These are phyloP conservation scores for Drosophila aldrichi DNA, from an alignment of 2,888 invertebrate species.

Conservation along the genomic window DNA sequence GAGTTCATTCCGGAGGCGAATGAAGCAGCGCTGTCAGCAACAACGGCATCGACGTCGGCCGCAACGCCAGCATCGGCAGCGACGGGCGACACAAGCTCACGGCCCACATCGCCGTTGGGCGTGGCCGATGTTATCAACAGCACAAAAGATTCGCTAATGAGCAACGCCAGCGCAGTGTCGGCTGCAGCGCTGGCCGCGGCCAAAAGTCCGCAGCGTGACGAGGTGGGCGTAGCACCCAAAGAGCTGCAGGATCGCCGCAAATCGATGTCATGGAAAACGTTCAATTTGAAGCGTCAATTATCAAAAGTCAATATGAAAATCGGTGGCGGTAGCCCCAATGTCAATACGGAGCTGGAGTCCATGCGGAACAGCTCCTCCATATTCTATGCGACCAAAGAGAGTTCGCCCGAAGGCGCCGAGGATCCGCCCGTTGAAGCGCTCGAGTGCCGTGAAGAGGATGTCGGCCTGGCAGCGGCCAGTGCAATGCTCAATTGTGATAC, in stretches of 20 bases:
- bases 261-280: conserved; percentile 91
- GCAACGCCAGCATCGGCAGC: conserved; percentile 36
- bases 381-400: conserved; percentile 80
- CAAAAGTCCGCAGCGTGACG: conserved; percentile 77
- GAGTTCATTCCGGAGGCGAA: conserved; percentile 79
- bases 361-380: conserved; percentile 85
- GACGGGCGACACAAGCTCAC: conserved; percentile 77
- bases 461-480: conserved; percentile 53
- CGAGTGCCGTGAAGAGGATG: conserved; percentile 66
- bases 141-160: conserved; percentile 82
- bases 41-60: conserved; percentile 41
- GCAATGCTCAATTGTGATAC: conserved; percentile 63
- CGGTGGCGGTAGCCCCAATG: conserved; percentile 70
- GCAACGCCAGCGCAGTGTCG: conserved; percentile 52
- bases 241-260: conserved; percentile 87
- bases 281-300: conserved; percentile 92
- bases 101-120: conserved; percentile 85
- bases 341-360: conserved; percentile 83
- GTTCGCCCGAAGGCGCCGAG: conserved; percentile 70
- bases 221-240: conserved; percentile 69
- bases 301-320: conserved; percentile 89
- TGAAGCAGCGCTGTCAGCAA: conserved; percentile 50
- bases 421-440: conserved; percentile 55
- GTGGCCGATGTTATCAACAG: conserved; percentile 56
- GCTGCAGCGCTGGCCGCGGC: conserved; percentile 46